Conservation (phyloP, 1,140 invertebrate species). For the Aporrectodea caliginosa region DNA sequence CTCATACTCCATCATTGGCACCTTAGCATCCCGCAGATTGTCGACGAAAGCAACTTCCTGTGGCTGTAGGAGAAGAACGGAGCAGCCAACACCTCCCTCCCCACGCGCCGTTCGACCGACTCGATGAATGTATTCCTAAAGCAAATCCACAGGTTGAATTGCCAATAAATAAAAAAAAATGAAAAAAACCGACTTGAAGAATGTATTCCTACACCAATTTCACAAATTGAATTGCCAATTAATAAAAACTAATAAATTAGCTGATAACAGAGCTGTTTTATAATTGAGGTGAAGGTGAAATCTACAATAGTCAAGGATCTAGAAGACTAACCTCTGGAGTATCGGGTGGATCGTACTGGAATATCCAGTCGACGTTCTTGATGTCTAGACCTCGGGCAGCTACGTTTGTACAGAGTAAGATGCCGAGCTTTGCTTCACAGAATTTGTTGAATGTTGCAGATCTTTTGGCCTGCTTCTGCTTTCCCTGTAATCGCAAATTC, state of each 20-base stretch:
- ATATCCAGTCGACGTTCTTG: slow-evolving; percentile 96
- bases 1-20: slow-evolving; percentile 94
- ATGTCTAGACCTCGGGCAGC: slow-evolving; percentile 97
- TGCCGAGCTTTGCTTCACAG: slow-evolving; percentile 88
- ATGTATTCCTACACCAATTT: too few relatives aligned
- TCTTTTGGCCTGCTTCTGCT: slow-evolving; percentile 95
- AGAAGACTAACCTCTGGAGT: slow-evolving; percentile 97
- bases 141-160: slow-evolving; percentile 26
- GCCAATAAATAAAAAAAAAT: too few relatives aligned
- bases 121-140: slow-evolving; percentile 67
- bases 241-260: too few relatives aligned
- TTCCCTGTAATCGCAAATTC: slow-evolving; percentile 66
- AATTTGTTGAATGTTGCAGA: slow-evolving; percentile 98
- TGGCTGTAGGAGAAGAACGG: slow-evolving; percentile 85
- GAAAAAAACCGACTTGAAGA: too few relatives aligned
- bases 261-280: too few relatives aligned
- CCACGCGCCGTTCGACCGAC: slow-evolving; percentile 96
- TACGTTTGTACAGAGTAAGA: slow-evolving; percentile 94
- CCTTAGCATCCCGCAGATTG: slow-evolving; percentile 90
- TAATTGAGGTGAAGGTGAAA: too few relatives aligned
- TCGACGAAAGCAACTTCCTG: slow-evolving; percentile 92
- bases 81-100: slow-evolving; percentile 82
- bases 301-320: too few relatives aligned
- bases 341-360: slow-evolving; percentile 98
- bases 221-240: too few relatives aligned